Percentiles rank a stretch among this genome's conserved stretches.
These are phyloP conservation scores for Calidris pygmaea DNA, from an alignment of 2,113 vertebrate species.

Conservation along the genomic window DNA sequence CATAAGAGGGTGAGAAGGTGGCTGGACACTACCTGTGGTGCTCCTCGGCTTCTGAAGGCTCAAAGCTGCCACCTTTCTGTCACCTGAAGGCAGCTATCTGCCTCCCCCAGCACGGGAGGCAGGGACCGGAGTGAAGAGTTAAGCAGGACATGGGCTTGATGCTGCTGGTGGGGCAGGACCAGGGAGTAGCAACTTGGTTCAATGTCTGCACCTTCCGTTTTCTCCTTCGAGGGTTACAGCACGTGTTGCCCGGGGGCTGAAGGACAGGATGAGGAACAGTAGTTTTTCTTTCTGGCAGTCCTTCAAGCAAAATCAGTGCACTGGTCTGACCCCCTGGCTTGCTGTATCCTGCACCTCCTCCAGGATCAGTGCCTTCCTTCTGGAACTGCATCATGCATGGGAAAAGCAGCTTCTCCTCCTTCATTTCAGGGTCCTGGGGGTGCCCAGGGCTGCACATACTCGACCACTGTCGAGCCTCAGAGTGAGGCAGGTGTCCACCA, in stretches of 20 bases:
- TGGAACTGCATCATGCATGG: neutral
- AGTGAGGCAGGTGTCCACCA: neutral
- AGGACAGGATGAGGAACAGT: neutral
- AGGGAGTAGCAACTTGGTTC: fast-evolving
- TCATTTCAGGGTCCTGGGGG: neutral
- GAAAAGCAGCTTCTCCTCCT: neutral
- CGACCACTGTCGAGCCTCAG: neutral
- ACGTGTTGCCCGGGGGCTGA: neutral
- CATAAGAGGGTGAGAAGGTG: neutral
- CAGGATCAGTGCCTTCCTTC: neutral
- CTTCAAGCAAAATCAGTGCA: neutral
- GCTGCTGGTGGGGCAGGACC: neutral
- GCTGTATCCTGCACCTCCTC: neutral
- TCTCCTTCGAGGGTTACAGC: neutral
- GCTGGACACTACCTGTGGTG: neutral
- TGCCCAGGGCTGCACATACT: neutral
- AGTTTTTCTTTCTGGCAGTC: neutral
- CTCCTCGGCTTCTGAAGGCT: neutral
- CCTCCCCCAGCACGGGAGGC: neutral
- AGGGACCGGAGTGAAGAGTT: neutral
- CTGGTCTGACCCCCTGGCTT: neutral
- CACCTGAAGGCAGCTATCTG: neutral
- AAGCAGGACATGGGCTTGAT: neutral
- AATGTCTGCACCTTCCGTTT: neutral
- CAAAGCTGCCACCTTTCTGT: neutral